Evolutionary conservation across 2,888 invertebrate species (phyloP).

Genomic region (Operophtera brumata): DNA sequence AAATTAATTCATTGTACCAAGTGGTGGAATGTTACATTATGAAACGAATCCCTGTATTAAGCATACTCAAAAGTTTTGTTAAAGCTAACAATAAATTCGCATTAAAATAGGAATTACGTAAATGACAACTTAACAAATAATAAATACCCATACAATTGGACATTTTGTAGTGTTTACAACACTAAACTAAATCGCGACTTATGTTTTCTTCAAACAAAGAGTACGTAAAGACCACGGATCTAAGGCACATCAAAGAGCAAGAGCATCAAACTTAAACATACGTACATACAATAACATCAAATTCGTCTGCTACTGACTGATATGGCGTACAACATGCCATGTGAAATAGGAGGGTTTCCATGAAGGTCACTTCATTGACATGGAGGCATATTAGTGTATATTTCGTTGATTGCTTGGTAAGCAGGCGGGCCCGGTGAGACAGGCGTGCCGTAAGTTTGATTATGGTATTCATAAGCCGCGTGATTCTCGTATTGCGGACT

Average conservation of each 20-base stretch:
- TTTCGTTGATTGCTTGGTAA: slow-evolving; percentile 61
- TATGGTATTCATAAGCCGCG: slow-evolving; percentile 22
- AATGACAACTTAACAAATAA: slow-evolving; percentile 3
- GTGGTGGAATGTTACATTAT: slow-evolving; percentile 28
- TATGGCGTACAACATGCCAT: slow-evolving; percentile 9
- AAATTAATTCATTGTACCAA: slow-evolving; percentile 11
- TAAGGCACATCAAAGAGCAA: slow-evolving; percentile 18
- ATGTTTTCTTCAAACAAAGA: neutral
- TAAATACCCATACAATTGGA: slow-evolving; percentile 5
- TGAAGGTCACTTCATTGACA: slow-evolving; percentile 25
- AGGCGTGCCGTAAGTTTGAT: slow-evolving; percentile 30
- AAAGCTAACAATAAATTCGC: slow-evolving; percentile 26
- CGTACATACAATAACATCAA: slow-evolving; percentile 1
- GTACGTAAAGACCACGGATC: slow-evolving; percentile 12
- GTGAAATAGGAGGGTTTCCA: neutral
- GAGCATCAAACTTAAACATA: neutral
- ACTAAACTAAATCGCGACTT: slow-evolving; percentile 1
- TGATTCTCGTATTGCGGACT: slow-evolving; percentile 22
- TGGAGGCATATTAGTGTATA: slow-evolving; percentile 50
- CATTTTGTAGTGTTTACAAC: neutral
- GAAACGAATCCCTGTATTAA: slow-evolving; percentile 33
- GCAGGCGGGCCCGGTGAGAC: slow-evolving; percentile 68
- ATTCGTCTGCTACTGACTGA: slow-evolving; percentile 4
- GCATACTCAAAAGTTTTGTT: slow-evolving; percentile 15
- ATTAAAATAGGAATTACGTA: slow-evolving; percentile 13